phyloP scores from a whole-genome alignment of 1,140 invertebrate species.

The Diplogasteroides magnus region DNA sequence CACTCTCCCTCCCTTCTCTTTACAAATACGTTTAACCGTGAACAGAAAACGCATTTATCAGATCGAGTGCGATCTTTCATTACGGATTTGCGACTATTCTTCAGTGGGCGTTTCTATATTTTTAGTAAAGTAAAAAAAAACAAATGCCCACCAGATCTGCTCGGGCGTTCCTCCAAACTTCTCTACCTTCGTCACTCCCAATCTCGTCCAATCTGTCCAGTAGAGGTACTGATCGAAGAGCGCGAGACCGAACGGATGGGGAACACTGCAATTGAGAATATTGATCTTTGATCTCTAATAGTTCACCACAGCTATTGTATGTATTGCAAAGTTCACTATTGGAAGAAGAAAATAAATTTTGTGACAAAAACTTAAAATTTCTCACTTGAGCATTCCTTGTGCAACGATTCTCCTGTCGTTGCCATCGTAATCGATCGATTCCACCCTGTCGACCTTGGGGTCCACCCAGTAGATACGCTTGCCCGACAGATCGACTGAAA shows the following conservation, averaged over 20 bases:
- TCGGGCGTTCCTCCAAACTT: conserved; percentile 65
- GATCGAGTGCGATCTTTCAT: too few species aligned
- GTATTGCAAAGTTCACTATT: neutral
- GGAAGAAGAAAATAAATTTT: too few species aligned
- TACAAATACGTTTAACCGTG: too few species aligned
- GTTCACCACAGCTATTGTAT: conserved; percentile 6
- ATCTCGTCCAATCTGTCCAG: conserved; percentile 91
- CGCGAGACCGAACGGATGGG: conserved; percentile 53
- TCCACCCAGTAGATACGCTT: conserved; percentile 65
- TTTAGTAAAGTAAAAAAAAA: conserved; percentile 3
- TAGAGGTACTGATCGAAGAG: conserved; percentile 68
- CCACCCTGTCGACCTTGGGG: conserved; percentile 62
- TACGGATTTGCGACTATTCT: too few species aligned
- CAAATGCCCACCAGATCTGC: conserved; percentile 37
- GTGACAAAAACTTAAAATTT: neutral
- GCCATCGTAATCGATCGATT: conserved; percentile 62
- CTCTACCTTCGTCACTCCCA: conserved; percentile 82
- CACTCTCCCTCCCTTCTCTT: too few species aligned
- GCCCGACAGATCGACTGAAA: conserved; percentile 41
- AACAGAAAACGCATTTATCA: too few species aligned
- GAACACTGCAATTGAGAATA: conserved; percentile 29
- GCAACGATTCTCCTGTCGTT: conserved; percentile 53
- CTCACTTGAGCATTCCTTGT: conserved; percentile 38
- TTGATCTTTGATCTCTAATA: too few species aligned
- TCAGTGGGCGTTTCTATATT: conserved; percentile 1